Conservation (phyloP, 2,797 vertebrate species). For the Microctenopoma stevenorrisi region DNA sequence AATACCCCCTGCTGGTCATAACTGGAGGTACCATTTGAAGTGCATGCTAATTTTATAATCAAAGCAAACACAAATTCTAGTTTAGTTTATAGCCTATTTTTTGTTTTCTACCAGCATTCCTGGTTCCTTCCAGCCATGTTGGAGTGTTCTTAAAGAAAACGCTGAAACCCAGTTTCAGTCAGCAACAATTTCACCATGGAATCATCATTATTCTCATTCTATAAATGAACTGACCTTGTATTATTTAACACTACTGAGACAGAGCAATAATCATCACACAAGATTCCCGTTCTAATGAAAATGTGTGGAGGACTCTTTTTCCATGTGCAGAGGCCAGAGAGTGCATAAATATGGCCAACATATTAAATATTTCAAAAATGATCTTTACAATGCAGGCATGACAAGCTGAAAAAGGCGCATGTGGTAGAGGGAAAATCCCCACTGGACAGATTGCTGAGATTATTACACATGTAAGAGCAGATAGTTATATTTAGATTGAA, state of each 20-base stretch:
- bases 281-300: background rate
- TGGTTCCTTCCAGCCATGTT: too few species aligned
- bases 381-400: conserved; percentile 8
- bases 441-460: too few species aligned
- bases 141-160: too few species aligned
- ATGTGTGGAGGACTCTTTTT: background rate
- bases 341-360: conserved; percentile 13
- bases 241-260: background rate
- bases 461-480: background rate
- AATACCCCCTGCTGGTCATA: conserved; percentile 48
- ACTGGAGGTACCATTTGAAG: conserved; percentile 5
- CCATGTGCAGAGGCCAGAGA: conserved; percentile 1
- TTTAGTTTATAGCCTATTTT: background rate
- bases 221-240: background rate
- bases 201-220: background rate
- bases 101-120: too few species aligned
- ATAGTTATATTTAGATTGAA: too few species aligned
- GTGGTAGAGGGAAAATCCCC: background rate
- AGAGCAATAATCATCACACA: background rate
- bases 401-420: background rate
- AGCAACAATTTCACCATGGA: too few species aligned
- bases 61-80: background rate
- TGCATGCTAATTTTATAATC: background rate
- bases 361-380: conserved; percentile 46
- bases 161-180: too few species aligned